These are phyloP conservation scores for Poeciliopsis turrubarensis DNA, from an alignment of 2,113 vertebrate species.

Conservation along the genomic window DNA sequence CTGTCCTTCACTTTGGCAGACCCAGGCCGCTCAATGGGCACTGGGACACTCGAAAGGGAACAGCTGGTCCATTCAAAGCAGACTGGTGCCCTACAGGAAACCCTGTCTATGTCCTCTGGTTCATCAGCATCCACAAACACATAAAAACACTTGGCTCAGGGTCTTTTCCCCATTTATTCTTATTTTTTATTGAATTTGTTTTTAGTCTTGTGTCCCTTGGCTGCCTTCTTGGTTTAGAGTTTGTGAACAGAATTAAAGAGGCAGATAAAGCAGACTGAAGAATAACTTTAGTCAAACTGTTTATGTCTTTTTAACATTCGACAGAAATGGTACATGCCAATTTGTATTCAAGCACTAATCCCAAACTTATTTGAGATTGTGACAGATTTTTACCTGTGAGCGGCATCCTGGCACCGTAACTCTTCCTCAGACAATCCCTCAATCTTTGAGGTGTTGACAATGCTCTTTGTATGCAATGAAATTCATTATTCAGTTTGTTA, in stretches of 20 bases:
- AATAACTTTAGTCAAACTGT: conserved; percentile 23
- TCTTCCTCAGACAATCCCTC: conserved; percentile 2
- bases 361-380: not conserved
- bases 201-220: conserved; percentile 56
- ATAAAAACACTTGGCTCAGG: conserved; percentile 53
- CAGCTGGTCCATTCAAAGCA: conserved; percentile 75
- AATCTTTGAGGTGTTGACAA: conserved; percentile 17
- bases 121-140: conserved; percentile 65
- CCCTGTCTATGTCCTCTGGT: conserved; percentile 51
- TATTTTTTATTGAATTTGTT: conserved; percentile 8
- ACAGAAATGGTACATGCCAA: not conserved
- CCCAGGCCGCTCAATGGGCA: conserved; percentile 42
- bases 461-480: conserved; percentile 11
- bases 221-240: conserved; percentile 57
- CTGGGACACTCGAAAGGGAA: conserved; percentile 53
- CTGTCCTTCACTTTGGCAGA: conserved; percentile 50
- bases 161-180: conserved; percentile 26
- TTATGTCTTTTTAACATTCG: conserved; percentile 17
- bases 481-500: conserved; percentile 39
- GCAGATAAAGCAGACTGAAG: conserved; percentile 18
- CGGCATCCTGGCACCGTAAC: not conserved
- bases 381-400: not conserved
- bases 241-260: conserved; percentile 36
- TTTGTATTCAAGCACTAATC: conserved; percentile 18
- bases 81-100: conserved; percentile 70